Conservation (phyloP, 2,113 vertebrate genomes). For the Melanerpes aurifrons region DNA sequence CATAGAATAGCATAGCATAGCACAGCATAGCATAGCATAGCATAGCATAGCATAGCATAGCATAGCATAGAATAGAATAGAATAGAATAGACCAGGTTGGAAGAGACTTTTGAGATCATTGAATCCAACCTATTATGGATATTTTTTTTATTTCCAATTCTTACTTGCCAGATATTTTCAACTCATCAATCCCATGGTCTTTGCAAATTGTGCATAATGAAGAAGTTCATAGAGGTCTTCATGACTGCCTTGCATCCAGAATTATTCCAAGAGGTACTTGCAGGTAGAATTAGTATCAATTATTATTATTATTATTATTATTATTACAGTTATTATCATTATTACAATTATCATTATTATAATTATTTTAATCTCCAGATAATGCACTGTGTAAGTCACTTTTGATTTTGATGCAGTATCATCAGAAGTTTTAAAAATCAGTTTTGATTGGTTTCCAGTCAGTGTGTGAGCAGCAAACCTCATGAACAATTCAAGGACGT, state of each 20-base stretch:
- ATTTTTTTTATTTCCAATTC: neutral
- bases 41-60: no score
- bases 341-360: no score
- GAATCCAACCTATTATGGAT: neutral
- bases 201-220: neutral
- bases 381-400: neutral
- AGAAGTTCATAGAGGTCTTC: neutral
- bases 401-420: neutral
- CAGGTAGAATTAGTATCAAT: neutral
- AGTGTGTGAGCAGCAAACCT: neutral
- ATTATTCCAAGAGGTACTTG: neutral
- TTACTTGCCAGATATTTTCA: neutral
- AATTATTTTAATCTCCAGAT: neutral
- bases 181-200: neutral
- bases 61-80: no score
- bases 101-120: no score
- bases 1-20: no score
- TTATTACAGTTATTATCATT: no score
- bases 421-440: neutral
- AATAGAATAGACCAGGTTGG: no score
- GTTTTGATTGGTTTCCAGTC: neutral
- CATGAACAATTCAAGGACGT: slow-evolving; percentile 33
- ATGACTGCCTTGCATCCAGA: neutral
- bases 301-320: neutral
- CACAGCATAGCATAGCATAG: no score